phyloP scores from a whole-genome alignment of 2,888 invertebrate species.

The Gastrophysa polygoni region DNA sequence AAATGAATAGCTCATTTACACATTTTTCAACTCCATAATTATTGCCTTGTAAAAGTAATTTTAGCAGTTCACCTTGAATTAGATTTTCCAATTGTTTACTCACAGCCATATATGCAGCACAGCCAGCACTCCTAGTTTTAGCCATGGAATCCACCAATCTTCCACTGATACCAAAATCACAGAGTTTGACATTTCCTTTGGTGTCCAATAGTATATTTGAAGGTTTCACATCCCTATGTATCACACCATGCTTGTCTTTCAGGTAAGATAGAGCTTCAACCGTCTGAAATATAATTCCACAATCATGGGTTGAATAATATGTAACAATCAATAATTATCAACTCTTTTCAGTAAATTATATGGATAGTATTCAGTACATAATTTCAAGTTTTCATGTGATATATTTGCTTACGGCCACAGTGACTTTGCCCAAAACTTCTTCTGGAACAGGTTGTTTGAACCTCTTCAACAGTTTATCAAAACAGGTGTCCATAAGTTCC shows the following conservation, averaged over 20 bases:
- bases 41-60: too few species aligned
- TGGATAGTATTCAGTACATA: too few species aligned
- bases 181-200: slow-evolving; percentile 93
- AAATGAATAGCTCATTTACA: too few species aligned
- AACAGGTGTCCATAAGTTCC: slow-evolving; percentile 99
- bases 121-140: slow-evolving; percentile 94
- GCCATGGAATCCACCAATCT: slow-evolving; percentile 97
- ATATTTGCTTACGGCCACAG: slow-evolving; percentile 77
- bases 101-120: slow-evolving; percentile 99
- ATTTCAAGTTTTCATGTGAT: neutral
- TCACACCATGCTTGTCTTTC: slow-evolving; percentile 95
- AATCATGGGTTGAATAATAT: too few species aligned
- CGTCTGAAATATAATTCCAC: slow-evolving; percentile 66
- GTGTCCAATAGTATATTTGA: slow-evolving; percentile 97
- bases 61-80: too few species aligned
- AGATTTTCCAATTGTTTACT: slow-evolving; percentile 53
- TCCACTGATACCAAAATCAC: slow-evolving; percentile 99
- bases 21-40: too few species aligned
- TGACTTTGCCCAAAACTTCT: slow-evolving; percentile 94
- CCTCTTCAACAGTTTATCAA: slow-evolving; percentile 92
- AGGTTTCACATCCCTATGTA: slow-evolving; percentile 98
- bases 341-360: too few species aligned
- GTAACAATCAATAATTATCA: too few species aligned
- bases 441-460: slow-evolving; percentile 92
- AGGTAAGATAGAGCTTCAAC: slow-evolving; percentile 96